Evolutionary conservation across 2,888 invertebrate genomes (phyloP).

Genomic region (Chelonus formosanus): DNA sequence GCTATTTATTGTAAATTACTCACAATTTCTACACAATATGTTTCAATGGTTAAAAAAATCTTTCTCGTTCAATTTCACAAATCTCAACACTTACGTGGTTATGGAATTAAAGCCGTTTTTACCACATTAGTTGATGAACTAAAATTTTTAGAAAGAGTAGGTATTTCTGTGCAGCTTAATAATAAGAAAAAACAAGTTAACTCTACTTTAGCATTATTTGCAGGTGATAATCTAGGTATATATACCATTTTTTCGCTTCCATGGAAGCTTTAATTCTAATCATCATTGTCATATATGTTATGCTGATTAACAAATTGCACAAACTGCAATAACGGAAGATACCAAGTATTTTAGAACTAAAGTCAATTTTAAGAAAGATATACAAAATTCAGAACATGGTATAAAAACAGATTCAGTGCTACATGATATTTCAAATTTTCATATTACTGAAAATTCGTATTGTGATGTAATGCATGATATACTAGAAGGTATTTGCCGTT

Average conservation of each 20-base stretch:
- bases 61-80: constrained; percentile 37
- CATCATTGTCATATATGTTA: constrained; percentile 37
- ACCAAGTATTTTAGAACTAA: constrained; percentile 20
- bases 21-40: constrained; percentile 37
- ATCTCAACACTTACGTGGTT: constrained; percentile 29
- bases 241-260: constrained; percentile 38
- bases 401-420: constrained; percentile 26
- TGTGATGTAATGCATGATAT: constrained; percentile 38
- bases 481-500: constrained; percentile 32
- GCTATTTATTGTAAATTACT: constrained; percentile 37
- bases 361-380: constrained; percentile 28
- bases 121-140: constrained; percentile 34
- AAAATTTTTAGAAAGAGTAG: constrained; percentile 33
- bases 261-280: constrained; percentile 38
- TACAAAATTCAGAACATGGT: constrained; percentile 23
- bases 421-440: constrained; percentile 26
- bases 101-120: constrained; percentile 36
- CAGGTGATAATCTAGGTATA: constrained; percentile 40
- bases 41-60: constrained; percentile 39
- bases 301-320: constrained; percentile 22
- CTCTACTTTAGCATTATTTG: constrained; percentile 35
- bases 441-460: constrained; percentile 30
- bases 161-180: constrained; percentile 33
- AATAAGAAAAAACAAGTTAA: constrained; percentile 27
- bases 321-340: constrained; percentile 24